These are phyloP conservation scores for Erebia aethiops DNA, from an alignment of 2,888 invertebrate genomes.

Conservation along the genomic window DNA sequence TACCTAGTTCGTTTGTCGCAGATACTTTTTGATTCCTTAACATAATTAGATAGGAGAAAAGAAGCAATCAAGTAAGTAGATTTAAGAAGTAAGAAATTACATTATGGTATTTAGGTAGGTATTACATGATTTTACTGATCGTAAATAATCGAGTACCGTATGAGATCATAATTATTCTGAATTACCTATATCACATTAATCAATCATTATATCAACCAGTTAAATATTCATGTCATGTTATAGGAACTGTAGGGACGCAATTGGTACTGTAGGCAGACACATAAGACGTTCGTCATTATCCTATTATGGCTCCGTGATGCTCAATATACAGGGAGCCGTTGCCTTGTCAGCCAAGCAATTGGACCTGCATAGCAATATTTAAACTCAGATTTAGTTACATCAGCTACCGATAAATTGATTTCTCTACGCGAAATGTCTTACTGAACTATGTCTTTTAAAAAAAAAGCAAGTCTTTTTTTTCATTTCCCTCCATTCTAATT, in stretches of 20 bases:
- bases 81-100: no score
- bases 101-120: no score
- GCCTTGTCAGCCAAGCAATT: conserved; percentile 33
- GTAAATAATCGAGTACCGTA: not conserved
- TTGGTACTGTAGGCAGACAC: not conserved
- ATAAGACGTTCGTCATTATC: conserved; percentile 59
- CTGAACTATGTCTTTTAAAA: no score
- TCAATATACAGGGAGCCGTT: conserved; percentile 40
- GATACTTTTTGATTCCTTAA: not conserved
- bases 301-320: conserved; percentile 58
- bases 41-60: not conserved
- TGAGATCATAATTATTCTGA: no score
- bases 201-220: conserved; percentile 6
- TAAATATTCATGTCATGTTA: conserved; percentile 32
- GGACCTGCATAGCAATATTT: conserved; percentile 3
- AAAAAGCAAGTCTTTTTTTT: no score
- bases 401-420: no score
- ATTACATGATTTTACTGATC: no score
- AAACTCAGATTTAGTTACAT: not conserved
- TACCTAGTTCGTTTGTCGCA: not conserved
- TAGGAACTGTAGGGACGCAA: conserved; percentile 30
- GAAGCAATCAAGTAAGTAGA: no score
- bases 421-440: no score
- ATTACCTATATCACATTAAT: conserved; percentile 18
- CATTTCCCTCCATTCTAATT: no score